Evolutionary conservation across 1,140 invertebrate species (phyloP), one percentile per base, ranked within the genome.

Genomic region (Anagrus nilaparvatae): DNA sequence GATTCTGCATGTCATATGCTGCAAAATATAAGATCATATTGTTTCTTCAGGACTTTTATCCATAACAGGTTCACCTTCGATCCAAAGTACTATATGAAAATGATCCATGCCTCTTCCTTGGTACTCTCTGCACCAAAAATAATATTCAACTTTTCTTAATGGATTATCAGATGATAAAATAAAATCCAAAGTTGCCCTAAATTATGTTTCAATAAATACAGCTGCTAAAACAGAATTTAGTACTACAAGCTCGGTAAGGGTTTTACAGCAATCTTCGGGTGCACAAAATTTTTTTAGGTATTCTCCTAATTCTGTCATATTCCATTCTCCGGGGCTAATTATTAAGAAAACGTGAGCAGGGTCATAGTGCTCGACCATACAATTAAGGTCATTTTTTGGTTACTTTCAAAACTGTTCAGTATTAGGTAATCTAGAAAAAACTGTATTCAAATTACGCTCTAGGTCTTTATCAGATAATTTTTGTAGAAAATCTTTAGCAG

Each of bases 341-440:
- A 58, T 63, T 3, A 67, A 32, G 53, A 63, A 67, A 53, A 58
- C 65, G 6, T 55, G 63, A 18, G 56, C 56, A 19, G 59, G 50
- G 16, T 58, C 59, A 43, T 62, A 63, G 36, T 65, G 30, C 10
- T 48, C 39, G 13, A 44, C 47, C 56, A 59, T 61, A 24, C 56
- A 59, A 8, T 44, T 14, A n/a, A 61, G 43, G 35, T 60, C 35
- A 44, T 41, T 50, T 35, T 52, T 45, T 8, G 52, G 47, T 32
- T 19, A 43, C 31, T 20, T 47, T 54, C 54, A 61, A 46, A 36
- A 61, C 33, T 53, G 50, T 46, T 48, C 43, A 23, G 53, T 52
- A 35, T 58, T 56, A 24, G 52, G 39, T 10, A 60, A 42, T 17
- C 50, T 38, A 12, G 43, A 43, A 46, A 54, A 60, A 20, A 58